Base-by-base conservation (phyloP, 2,888 invertebrate genomes). In the Eubasilissa splendida region DNA sequence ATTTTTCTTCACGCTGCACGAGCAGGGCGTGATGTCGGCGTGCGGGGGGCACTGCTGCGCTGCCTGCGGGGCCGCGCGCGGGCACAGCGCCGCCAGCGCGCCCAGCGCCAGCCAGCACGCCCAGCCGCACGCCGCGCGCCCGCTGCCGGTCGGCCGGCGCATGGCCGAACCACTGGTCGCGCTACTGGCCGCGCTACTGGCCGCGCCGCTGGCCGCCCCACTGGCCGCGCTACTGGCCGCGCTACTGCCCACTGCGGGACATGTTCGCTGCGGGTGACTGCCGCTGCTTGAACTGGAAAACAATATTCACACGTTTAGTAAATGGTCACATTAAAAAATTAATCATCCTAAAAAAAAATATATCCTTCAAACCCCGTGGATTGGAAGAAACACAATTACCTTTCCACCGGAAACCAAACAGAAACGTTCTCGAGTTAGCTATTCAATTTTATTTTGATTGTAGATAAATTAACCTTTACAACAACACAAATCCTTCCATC, bases 1-100 rank as follows among this genome's bases (percentile, higher is more conserved):
- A 86, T 96, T 95, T 89, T 96, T 96, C 89, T 96, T 96, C 84
- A 96, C 95, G 85, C 93, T 93, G 88, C 97, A 97, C 85, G 92
- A 91, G 89, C 97, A 97, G 54, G 96, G 96, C 76, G 93, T 88
- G 86, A 96, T 95, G 83, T 95, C 95, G 86, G 88, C 89, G 84
- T 93, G 92, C 82, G 94, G 89, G 68, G 96, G 96, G 88, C 96
- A 96, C 87, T 94, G 94, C 88, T 95, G 95, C 84, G 91, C 88
- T 84, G 90, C 89, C 84, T 90, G 90, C 5, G 89, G 89, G 85
- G 89, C 86, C 74, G 88, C 90, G 59, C 89, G 89, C 84, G 89
- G 87, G 87, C 89, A 88, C 87, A 91, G 88, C 88, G 90, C 89
- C 88, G 90, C 89, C 88, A 91, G 91, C 88, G 88, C 91, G 70